These are phyloP conservation scores for Spheniscus mendiculus DNA, from an alignment of 2,113 vertebrate genomes.

Conservation along the genomic window DNA sequence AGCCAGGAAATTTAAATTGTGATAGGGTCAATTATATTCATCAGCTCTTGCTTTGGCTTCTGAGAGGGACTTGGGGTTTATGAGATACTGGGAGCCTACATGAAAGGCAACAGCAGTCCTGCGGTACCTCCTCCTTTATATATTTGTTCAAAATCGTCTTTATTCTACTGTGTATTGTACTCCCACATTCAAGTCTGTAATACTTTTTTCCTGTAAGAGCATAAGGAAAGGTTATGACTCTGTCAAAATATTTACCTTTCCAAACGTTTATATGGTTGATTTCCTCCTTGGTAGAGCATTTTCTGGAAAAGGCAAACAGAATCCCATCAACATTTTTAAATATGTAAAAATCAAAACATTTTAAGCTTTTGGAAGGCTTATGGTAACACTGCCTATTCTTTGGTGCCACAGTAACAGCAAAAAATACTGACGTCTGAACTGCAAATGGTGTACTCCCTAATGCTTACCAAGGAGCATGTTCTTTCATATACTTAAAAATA, in stretches of 20 bases:
- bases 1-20: constrained; percentile 18
- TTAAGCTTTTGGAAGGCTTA: background rate
- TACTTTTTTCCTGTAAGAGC: background rate
- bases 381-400: background rate
- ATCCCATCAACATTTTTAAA: background rate
- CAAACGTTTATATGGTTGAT: background rate
- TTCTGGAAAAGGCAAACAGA: background rate
- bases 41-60: background rate
- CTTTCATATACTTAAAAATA: background rate
- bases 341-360: background rate
- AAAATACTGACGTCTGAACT: background rate
- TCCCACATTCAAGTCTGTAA: background rate
- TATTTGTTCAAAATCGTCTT: background rate
- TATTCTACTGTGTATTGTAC: background rate
- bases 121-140: background rate
- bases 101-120: background rate
- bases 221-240: background rate
- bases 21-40: background rate
- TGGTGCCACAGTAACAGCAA: background rate
- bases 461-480: background rate
- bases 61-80: background rate
- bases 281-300: background rate
- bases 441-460: background rate
- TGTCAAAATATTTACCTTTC: background rate
- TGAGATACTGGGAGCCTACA: background rate